Evolutionary conservation across 2,113 vertebrate species (phyloP).

Genomic region (Merops nubicus): DNA sequence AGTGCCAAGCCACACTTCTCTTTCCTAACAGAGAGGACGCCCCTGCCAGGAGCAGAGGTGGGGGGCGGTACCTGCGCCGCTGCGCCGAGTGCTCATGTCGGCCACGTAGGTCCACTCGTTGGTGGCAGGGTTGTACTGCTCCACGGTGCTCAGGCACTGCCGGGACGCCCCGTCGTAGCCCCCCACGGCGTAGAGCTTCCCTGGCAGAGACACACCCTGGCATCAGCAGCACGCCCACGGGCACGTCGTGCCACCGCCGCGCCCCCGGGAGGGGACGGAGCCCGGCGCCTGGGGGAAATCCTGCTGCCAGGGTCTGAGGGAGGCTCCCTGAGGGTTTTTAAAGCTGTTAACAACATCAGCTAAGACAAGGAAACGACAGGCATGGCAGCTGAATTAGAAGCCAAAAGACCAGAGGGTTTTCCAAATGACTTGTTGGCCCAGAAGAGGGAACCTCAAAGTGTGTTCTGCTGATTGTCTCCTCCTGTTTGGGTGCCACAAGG

Average conservation of each 20-base stretch:
- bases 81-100: slow-evolving; percentile 96
- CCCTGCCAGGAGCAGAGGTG: no score
- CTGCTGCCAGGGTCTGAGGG: rapidly evolving
- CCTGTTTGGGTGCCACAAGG: neutral
- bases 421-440: neutral
- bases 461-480: neutral
- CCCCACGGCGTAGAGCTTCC: slow-evolving; percentile 93
- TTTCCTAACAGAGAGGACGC: rapidly evolving
- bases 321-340: neutral
- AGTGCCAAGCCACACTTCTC: neutral
- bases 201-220: slow-evolving; percentile 66
- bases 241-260: rapidly evolving
- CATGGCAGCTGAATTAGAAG: neutral
- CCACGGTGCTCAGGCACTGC: slow-evolving; percentile 95
- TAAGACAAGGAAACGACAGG: neutral
- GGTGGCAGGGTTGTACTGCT: slow-evolving; percentile 89
- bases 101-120: slow-evolving; percentile 93
- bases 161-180: slow-evolving; percentile 94
- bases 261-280: neutral
- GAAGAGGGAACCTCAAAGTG: neutral
- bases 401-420: neutral
- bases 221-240: no score
- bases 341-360: neutral
- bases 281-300: neutral
- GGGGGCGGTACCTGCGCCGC: slow-evolving; percentile 86